Evolutionary conservation across 2,888 invertebrate species (phyloP).

Genomic region (Epirrhoe alternata): DNA sequence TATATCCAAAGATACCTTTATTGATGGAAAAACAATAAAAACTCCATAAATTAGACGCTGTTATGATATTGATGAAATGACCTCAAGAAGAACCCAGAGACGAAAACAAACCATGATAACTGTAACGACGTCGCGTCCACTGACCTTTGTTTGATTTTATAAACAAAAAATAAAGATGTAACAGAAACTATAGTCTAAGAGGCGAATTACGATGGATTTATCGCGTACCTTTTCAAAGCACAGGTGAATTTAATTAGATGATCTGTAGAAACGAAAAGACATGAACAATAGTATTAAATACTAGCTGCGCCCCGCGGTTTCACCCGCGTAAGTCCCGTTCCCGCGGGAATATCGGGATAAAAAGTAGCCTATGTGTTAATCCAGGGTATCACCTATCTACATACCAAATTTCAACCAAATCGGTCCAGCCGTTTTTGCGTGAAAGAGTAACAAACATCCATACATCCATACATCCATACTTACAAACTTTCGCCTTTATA

Average conservation of each 20-base stretch:
- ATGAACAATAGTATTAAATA: constrained; percentile 41
- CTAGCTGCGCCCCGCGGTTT: too few species aligned
- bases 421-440: too few species aligned
- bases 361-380: too few species aligned
- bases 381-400: too few species aligned
- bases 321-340: too few species aligned
- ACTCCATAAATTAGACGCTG: constrained; percentile 30
- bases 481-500: too few species aligned
- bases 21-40: constrained; percentile 47
- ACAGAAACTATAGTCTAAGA: constrained; percentile 47
- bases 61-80: constrained; percentile 51
- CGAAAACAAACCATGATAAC: constrained; percentile 60
- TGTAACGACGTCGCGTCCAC: constrained; percentile 50
- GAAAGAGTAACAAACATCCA: too few species aligned
- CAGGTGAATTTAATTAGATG: constrained; percentile 30
- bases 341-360: too few species aligned
- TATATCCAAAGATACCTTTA: constrained; percentile 7
- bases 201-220: constrained; percentile 46
- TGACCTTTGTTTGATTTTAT: constrained; percentile 39
- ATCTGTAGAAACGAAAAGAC: constrained; percentile 53
- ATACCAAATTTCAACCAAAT: too few species aligned
- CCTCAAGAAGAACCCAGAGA: constrained; percentile 55
- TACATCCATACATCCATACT: too few species aligned
- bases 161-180: constrained; percentile 29
- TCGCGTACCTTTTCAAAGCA: constrained; percentile 46